phyloP scores from a whole-genome alignment of 1,140 invertebrate genomes.

The Nomia melanderi region DNA sequence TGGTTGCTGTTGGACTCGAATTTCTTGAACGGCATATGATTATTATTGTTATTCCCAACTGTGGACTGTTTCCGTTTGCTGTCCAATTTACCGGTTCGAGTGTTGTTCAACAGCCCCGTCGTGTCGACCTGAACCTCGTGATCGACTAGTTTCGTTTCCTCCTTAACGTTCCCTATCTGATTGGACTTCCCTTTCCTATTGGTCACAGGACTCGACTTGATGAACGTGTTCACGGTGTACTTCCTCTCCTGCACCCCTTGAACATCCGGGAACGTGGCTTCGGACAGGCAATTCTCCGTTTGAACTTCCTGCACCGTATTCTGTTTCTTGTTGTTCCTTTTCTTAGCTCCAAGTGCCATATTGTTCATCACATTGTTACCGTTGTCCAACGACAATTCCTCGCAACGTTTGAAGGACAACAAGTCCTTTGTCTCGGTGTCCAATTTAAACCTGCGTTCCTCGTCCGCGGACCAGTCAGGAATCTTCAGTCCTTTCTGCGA shows the following conservation, averaged over 20 bases:
- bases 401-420: constrained; percentile 55
- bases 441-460: constrained; percentile 72
- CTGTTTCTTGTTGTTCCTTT: constrained; percentile 53
- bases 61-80: constrained; percentile 68
- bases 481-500: constrained; percentile 66
- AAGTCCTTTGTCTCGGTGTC: constrained; percentile 71
- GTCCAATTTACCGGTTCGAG: constrained; percentile 63
- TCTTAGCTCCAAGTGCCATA: constrained; percentile 26
- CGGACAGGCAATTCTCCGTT: constrained; percentile 39
- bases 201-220: constrained; percentile 65
- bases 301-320: constrained; percentile 47
- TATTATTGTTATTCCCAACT: constrained; percentile 62
- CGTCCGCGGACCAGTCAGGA: constrained; percentile 72
- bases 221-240: constrained; percentile 36
- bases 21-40: constrained; percentile 74
- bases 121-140: constrained; percentile 59
- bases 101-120: constrained; percentile 47
- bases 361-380: constrained; percentile 55
- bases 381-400: constrained; percentile 41
- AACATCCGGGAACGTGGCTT: constrained; percentile 26
- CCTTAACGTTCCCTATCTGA: constrained; percentile 57
- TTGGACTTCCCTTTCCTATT: constrained; percentile 67
- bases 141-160: constrained; percentile 68
- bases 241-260: constrained; percentile 59
- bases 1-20: constrained; percentile 72